These are phyloP conservation scores for Sinella curviseta DNA, from an alignment of 1,140 invertebrate species.

Conservation along the genomic window DNA sequence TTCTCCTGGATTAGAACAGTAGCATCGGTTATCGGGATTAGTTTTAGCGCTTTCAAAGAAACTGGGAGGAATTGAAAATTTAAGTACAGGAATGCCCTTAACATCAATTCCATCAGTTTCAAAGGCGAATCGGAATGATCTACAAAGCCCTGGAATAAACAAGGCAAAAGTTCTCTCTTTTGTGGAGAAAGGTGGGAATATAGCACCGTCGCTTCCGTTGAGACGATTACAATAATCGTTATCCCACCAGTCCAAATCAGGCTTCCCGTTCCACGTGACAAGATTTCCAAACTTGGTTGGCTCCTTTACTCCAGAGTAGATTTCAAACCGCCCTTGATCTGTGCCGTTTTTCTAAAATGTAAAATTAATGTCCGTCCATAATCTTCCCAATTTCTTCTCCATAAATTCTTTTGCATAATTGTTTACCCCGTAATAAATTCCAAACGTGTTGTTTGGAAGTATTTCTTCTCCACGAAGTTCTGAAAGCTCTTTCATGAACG, in stretches of 20 bases:
- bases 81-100: slow-evolving; percentile 25
- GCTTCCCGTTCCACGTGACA: slow-evolving; percentile 27
- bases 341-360: slow-evolving; percentile 37
- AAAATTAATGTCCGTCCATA: slow-evolving; percentile 10
- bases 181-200: slow-evolving; percentile 32
- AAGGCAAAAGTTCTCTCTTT: slow-evolving; percentile 25
- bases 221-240: slow-evolving; percentile 33
- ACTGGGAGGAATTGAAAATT: not conserved
- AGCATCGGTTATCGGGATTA: slow-evolving; percentile 35
- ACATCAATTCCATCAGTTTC: not conserved
- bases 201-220: slow-evolving; percentile 31
- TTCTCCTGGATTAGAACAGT: slow-evolving; percentile 24
- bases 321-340: slow-evolving; percentile 21
- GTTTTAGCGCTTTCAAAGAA: slow-evolving; percentile 3
- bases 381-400: no score
- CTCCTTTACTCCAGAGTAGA: slow-evolving; percentile 32
- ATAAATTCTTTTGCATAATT: not conserved
- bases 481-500: slow-evolving; percentile 34
- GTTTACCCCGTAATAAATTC: slow-evolving; percentile 35
- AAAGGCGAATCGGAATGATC: slow-evolving; percentile 29
- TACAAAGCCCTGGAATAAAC: slow-evolving; percentile 36
- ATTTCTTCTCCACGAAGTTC: slow-evolving; percentile 31
- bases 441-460: slow-evolving; percentile 42
- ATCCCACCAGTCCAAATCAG: slow-evolving; percentile 23
- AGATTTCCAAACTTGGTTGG: slow-evolving; percentile 30